These are phyloP conservation scores for Caenorhabditis latens DNA, from an alignment of 1,140 invertebrate species.

Conservation along the genomic window DNA sequence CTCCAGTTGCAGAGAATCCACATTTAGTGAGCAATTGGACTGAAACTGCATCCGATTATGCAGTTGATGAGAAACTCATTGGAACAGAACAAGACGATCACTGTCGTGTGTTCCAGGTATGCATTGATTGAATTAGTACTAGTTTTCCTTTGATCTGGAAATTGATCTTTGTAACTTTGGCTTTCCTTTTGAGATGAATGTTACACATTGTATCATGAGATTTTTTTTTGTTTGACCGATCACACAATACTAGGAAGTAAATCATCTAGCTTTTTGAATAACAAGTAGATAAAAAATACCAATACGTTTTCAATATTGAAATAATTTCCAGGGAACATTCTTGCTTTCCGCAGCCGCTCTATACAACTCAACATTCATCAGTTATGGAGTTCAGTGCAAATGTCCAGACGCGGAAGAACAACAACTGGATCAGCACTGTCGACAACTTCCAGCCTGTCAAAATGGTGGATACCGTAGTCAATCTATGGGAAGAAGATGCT, in stretches of 20 bases:
- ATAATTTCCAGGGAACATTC: conserved; percentile 60
- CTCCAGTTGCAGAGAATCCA: conserved; percentile 56
- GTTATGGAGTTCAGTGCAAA: conserved; percentile 68
- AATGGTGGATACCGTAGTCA: conserved; percentile 73
- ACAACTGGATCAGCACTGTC: conserved; percentile 70
- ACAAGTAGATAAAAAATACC: neutral
- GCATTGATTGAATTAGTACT: neutral
- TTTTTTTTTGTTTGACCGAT: conserved; percentile 51
- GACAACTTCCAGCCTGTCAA: conserved; percentile 72
- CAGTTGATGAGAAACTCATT: conserved; percentile 65
- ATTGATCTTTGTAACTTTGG: conserved; percentile 29
- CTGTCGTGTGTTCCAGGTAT: conserved; percentile 66
- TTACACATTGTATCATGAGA: conserved; percentile 34
- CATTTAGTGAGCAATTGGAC: conserved; percentile 68
- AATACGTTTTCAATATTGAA: neutral
- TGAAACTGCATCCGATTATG: conserved; percentile 66
- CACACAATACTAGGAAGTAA: neutral
- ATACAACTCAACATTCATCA: conserved; percentile 61
- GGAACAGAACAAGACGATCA: conserved; percentile 60
- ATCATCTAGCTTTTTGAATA: neutral
- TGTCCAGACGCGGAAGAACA: conserved; percentile 66
- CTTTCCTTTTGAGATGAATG: neutral
- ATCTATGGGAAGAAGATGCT: conserved; percentile 66
- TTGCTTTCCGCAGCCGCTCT: conserved; percentile 61
- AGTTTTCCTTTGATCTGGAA: neutral